A percentile compares a stretch with the other conserved stretches of the same genome.
phyloP scores from a whole-genome alignment of 2,888 invertebrate genomes.

The Tenthredo distinguenda region DNA sequence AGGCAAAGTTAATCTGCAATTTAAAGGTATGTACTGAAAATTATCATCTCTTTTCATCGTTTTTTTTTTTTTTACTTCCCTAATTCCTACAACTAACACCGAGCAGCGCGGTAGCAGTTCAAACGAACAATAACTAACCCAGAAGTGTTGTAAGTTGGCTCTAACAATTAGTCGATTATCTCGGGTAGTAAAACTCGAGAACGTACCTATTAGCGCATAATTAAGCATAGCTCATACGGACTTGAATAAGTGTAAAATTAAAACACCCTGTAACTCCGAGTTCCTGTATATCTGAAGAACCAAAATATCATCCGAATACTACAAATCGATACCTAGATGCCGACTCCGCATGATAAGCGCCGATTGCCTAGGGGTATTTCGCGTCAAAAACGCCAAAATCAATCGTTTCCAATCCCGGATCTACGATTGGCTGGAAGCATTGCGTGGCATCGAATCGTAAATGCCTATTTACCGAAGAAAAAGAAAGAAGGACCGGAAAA shows the following conservation, averaged over 20 bases:
- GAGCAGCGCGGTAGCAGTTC: background rate
- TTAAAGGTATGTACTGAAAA: background rate
- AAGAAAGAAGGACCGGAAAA: background rate
- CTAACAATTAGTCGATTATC: conserved; percentile 26
- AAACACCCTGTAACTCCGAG: background rate
- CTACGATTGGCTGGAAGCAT: conserved; percentile 8
- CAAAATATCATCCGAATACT: conserved; percentile 17
- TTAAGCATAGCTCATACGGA: background rate
- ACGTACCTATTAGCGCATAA: background rate
- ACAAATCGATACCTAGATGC: conserved; percentile 26
- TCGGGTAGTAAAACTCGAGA: conserved; percentile 30
- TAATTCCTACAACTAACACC: background rate
- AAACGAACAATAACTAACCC: conserved; percentile 23
- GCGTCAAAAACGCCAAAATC: conserved; percentile 31
- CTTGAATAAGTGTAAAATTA: background rate
- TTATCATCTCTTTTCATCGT: background rate
- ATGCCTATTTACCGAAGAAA: conserved; percentile 25
- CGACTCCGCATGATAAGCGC: conserved; percentile 14
- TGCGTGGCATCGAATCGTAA: conserved; percentile 7
- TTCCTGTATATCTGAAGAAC: background rate
- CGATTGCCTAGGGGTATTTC: conserved; percentile 1
- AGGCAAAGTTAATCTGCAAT: background rate
- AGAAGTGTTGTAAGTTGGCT: conserved; percentile 12
- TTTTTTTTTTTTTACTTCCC: background rate
- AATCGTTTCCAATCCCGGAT: conserved; percentile 20